Base-by-base conservation (phyloP, 2,797 vertebrate genomes). In the Sylvia borin region DNA sequence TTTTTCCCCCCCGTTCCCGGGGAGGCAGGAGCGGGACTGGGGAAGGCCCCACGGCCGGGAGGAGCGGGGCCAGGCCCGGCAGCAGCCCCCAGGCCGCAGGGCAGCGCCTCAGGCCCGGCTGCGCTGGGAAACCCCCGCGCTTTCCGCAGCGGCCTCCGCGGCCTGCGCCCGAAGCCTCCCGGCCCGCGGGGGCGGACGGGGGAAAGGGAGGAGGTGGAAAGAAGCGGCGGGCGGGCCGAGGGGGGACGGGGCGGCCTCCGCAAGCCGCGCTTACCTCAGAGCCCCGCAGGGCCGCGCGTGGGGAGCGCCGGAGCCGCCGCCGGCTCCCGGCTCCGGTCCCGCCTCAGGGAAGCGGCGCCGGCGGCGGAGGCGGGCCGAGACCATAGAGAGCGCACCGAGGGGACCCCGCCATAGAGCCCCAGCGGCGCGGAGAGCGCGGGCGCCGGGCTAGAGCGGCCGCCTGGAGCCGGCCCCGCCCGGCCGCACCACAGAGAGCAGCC, bases 271-370 rank as follows among this genome's bases (percentile, higher is more conserved):
- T 74, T 74, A 74, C 71, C 71, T 74, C 71, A 74, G 94, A 82
- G 92, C 73, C 91, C 72, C 38, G 47, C 25, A 31, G 38, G 93
- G 88, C 86, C 83, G 55, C 77, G 76, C 57, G 27, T 55, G 42
- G 51, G 74, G 53, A 73, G 43, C 58, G 50, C 66, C 77, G 88
- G 55, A 79, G 54, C 58, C 79, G 40, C 66, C 83, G 68, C 91
- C 73, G 85, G 64, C 9, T 48, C 29, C 51, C 76, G 62, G 76
- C 51, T 22, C 70, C 70, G 76, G 51, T 48, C 31, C 92, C 61
- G 73, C 66, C 92, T 90, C 92, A 91, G 94, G 29, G 40, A 57
- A 88, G 18, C 94, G 85, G 94, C 75, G 80, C 80, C 91, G 91
- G 68, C 81, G 92, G 88, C 73, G 85, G 51, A 82, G 86, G 86